These are phyloP conservation scores for Eupithecia subfuscata DNA, from an alignment of 2,888 invertebrate genomes.

Conservation along the genomic window DNA sequence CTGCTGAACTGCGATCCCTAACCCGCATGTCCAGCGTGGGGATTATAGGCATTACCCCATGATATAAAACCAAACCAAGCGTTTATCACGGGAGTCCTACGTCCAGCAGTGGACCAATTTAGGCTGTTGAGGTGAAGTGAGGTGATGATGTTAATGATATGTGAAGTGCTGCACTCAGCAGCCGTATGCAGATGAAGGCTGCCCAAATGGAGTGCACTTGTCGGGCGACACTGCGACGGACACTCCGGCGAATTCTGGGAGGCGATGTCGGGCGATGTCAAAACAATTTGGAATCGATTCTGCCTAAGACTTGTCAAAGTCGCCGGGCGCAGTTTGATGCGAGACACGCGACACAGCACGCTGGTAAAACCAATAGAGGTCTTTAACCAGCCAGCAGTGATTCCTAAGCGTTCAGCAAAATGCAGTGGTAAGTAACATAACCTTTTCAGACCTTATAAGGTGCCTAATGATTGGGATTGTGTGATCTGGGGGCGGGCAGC, in stretches of 20 bases:
- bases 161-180: background rate
- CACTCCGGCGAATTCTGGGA: background rate
- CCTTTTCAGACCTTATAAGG: no score
- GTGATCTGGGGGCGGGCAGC: no score
- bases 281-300: background rate
- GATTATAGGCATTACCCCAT: no score
- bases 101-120: no score
- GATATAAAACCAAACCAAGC: no score
- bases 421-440: no score
- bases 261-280: background rate
- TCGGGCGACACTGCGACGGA: background rate
- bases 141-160: background rate
- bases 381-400: background rate
- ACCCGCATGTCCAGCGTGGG: no score
- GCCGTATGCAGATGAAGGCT: slow-evolving; percentile 10
- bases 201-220: slow-evolving; percentile 12
- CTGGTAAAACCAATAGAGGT: background rate
- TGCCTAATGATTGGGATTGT: no score
- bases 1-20: no score
- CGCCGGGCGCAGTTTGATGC: background rate
- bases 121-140: no score
- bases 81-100: no score
- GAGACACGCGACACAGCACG: background rate
- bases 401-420: background rate
- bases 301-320: background rate